Base-by-base conservation (phyloP, 2,888 invertebrate species). In the Caenorhabditis panamensis region DNA sequence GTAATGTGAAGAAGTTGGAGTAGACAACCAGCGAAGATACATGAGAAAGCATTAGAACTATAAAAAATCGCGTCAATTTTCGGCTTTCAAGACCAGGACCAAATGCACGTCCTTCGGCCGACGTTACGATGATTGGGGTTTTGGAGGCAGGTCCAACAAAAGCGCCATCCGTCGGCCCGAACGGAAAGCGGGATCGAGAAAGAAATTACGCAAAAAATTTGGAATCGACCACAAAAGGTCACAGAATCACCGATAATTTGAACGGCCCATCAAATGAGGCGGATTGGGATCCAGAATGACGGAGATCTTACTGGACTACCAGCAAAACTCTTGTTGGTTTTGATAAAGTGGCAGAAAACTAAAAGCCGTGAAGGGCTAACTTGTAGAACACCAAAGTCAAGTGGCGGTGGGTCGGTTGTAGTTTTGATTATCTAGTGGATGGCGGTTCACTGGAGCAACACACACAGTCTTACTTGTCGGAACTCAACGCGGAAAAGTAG, bases 21-120 rank as follows among this genome's bases (percentile, higher is more conserved):
- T 47, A 36, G 37, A 68, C 41, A 47, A 13, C 31, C 13, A 62
- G 53, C 58, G 58, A 49, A 56, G 69, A 69, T 61, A 56, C 59
- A 69, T 69, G 51, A 71, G 61, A 56, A 37, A 56, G 36, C 13
- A 53, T 53, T 61, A 31, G 31, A 31, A 66, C 37, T 41, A n/a
- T 37, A 56, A 63, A 63, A 72, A 72, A 56, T 49, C 56, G 31
- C 31, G 58, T 36, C 72, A 64, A 72, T 72, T 72, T 72, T 72
- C 72, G 72, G 72, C 72, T 64, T 72, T 63, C 49, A 26, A 62
- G 69, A 71, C 28, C 6, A 54, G 13, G 56, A 11, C 9, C 13
- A 47, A 41, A 63, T 6, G 62, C 47, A 36, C 62, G 71, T 62
- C 71, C 71, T 71, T 72, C 72, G 49, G 5, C 31, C n/a, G 20